These are phyloP conservation scores for Solenopsis invicta DNA, from an alignment of 1,140 invertebrate genomes.

Conservation along the genomic window DNA sequence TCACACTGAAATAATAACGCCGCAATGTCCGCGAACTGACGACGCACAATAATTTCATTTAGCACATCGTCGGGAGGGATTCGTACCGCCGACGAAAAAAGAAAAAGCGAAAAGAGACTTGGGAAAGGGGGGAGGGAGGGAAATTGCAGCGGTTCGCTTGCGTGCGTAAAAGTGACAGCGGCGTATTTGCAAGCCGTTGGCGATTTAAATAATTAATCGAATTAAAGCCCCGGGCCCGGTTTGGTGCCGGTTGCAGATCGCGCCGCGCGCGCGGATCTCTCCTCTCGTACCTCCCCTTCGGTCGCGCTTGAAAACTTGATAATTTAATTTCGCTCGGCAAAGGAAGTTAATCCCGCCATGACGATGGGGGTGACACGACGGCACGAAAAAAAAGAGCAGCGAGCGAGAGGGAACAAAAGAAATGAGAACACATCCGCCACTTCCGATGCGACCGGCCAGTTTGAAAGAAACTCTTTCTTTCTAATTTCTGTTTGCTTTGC, in stretches of 20 bases:
- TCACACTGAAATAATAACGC: not conserved
- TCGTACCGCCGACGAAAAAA: not conserved
- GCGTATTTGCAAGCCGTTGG: constrained; percentile 64
- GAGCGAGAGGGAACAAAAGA: constrained; percentile 46
- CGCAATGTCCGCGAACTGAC: not conserved
- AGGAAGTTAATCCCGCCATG: constrained; percentile 75
- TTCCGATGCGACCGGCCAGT: constrained; percentile 54
- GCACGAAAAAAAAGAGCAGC: constrained; percentile 42
- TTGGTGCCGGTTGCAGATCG: constrained; percentile 46
- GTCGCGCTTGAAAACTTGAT: constrained; percentile 72
- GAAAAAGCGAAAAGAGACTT: constrained; percentile 15
- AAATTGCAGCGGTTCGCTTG: not conserved
- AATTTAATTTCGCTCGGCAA: constrained; percentile 78
- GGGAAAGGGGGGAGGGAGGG: no score
- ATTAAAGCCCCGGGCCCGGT: constrained; percentile 57
- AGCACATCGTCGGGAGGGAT: not conserved
- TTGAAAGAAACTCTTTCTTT: constrained; percentile 44
- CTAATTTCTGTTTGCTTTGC: constrained; percentile 75
- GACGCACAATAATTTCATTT: constrained; percentile 10
- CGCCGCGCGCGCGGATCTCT: constrained; percentile 21
- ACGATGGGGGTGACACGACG: constrained; percentile 59
- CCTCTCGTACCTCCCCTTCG: not conserved
- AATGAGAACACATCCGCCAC: constrained; percentile 45
- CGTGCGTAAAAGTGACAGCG: constrained; percentile 33
- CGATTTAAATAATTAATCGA: constrained; percentile 78